Percentiles rank a stretch among this genome's conserved stretches.
phyloP scores from a whole-genome alignment of 2,797 vertebrate genomes.

The Anomalospiza imberbis region DNA sequence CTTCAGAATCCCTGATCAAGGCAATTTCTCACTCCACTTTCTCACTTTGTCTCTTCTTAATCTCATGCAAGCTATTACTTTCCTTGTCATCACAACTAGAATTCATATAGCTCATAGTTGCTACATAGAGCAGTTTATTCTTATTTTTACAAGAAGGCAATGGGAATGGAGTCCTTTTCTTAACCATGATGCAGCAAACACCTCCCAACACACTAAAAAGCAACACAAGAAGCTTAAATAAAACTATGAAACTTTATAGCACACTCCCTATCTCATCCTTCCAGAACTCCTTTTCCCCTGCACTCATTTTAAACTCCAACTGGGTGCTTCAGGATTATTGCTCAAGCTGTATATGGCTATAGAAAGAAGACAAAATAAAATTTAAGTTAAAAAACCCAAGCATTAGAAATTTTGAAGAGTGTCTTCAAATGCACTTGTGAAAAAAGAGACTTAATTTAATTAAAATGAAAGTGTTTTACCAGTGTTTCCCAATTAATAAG shows the following conservation, averaged over 20 bases:
- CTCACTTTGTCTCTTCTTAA: background rate
- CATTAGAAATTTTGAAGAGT: background rate
- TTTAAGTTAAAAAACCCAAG: background rate
- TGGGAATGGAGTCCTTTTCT: background rate
- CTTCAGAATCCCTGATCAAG: background rate
- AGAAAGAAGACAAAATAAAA: background rate
- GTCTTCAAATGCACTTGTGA: background rate
- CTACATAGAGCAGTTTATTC: background rate
- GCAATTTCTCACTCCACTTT: background rate
- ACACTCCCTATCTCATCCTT: background rate
- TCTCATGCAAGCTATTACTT: background rate
- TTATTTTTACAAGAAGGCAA: background rate
- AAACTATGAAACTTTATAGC: background rate
- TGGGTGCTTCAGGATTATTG: background rate
- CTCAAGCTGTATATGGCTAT: background rate
- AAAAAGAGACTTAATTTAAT: background rate
- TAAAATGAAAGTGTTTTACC: constrained; percentile 1
- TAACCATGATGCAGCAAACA: background rate
- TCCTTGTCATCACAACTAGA: background rate
- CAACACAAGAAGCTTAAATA: background rate
- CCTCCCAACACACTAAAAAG: background rate
- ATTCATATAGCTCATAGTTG: background rate
- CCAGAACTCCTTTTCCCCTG: background rate
- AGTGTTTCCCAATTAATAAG: background rate
- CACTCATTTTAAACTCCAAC: background rate